A percentile compares a stretch with the other conserved stretches of the same genome.
These are phyloP conservation scores for Alectoris magna DNA, from an alignment of 2,797 vertebrate genomes.

Conservation along the genomic window DNA sequence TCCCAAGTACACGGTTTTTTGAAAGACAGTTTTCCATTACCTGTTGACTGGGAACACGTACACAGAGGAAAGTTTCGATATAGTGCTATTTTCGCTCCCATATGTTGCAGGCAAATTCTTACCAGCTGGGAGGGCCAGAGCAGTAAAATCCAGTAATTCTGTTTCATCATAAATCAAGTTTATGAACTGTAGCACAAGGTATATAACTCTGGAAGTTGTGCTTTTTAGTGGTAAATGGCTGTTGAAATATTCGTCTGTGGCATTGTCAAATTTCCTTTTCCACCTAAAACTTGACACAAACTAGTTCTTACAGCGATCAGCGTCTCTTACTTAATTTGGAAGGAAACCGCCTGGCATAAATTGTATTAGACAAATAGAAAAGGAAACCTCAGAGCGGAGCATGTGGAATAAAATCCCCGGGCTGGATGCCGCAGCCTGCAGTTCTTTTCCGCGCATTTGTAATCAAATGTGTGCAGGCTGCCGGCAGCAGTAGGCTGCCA, in stretches of 20 bases:
- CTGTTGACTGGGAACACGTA: neutral
- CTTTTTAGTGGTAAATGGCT: conserved; percentile 30
- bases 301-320: neutral
- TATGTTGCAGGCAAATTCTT: conserved; percentile 42
- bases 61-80: neutral
- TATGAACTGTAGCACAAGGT: conserved; percentile 62
- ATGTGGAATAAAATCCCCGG: neutral
- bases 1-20: neutral
- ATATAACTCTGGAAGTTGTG: conserved; percentile 6
- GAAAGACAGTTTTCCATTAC: neutral
- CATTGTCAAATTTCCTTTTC: conserved; percentile 5
- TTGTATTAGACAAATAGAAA: neutral
- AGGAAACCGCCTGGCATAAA: neutral
- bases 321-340: neutral
- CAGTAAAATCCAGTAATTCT: conserved; percentile 37
- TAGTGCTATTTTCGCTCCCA: neutral
- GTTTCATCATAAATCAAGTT: conserved; percentile 61
- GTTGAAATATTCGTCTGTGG: neutral
- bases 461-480: neutral
- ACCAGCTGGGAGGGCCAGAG: conserved; percentile 55
- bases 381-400: neutral
- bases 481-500: neutral
- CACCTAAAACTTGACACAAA: neutral
- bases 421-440: neutral
- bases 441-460: neutral